Evolutionary conservation across 2,888 invertebrate genomes (phyloP).

Genomic region (Girardia tigrina): DNA sequence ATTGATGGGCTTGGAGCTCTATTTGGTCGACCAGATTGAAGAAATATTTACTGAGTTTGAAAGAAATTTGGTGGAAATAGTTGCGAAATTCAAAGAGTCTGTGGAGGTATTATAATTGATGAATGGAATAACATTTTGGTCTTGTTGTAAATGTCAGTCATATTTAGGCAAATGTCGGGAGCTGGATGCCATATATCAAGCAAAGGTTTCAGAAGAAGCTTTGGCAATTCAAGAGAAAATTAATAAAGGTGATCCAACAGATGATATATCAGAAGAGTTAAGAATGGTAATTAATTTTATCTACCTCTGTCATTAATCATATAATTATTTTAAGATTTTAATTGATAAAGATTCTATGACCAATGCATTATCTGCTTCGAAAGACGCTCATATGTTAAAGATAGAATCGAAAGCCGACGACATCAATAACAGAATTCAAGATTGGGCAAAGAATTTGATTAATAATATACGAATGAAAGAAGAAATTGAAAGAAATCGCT

Average conservation of each 20-base stretch:
- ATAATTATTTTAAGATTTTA: slow-evolving; percentile 50
- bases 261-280: slow-evolving; percentile 47
- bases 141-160: neutral
- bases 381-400: slow-evolving; percentile 61
- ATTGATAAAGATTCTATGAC: slow-evolving; percentile 59
- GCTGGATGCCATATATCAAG: slow-evolving; percentile 41
- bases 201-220: slow-evolving; percentile 46
- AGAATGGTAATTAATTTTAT: slow-evolving; percentile 48
- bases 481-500: slow-evolving; percentile 62
- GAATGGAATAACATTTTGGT: neutral
- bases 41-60: slow-evolving; percentile 64
- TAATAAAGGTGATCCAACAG: slow-evolving; percentile 48
- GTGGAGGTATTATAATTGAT: slow-evolving; percentile 41
- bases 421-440: slow-evolving; percentile 59
- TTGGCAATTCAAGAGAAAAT: slow-evolving; percentile 47
- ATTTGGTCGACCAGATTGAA: slow-evolving; percentile 53
- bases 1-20: slow-evolving; percentile 51
- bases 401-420: slow-evolving; percentile 67
- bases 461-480: slow-evolving; percentile 59
- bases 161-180: slow-evolving; percentile 25
- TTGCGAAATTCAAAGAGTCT: slow-evolving; percentile 46
- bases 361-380: slow-evolving; percentile 58
- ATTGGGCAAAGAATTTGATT: slow-evolving; percentile 61
- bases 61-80: slow-evolving; percentile 60
- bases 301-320: too few species aligned